A percentile compares a stretch with the other conserved stretches of the same genome.
phyloP scores from a whole-genome alignment of 1,140 invertebrate species.

The Trypoxylus dichotomus region DNA sequence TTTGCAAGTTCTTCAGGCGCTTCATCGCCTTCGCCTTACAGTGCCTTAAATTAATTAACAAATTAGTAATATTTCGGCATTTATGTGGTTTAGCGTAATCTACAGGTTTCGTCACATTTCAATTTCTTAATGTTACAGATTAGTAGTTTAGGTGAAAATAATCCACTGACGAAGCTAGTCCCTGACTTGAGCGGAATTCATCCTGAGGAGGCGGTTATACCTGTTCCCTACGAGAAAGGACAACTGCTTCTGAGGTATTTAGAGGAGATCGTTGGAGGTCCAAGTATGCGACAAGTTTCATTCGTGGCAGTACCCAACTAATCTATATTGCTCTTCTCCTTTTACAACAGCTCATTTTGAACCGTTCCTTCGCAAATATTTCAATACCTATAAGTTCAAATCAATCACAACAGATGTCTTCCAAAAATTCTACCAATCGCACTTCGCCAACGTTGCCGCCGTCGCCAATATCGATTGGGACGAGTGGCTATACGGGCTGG shows the following conservation, averaged over 20 bases:
- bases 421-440: slow-evolving; percentile 72
- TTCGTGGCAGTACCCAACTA: background rate
- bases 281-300: slow-evolving; percentile 32
- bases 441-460: slow-evolving; percentile 66
- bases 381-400: slow-evolving; percentile 76
- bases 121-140: slow-evolving; percentile 59
- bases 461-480: slow-evolving; percentile 75
- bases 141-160: slow-evolving; percentile 57
- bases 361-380: slow-evolving; percentile 71
- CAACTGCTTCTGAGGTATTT: slow-evolving; percentile 74
- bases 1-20: too few species aligned
- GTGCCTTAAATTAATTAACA: too few species aligned
- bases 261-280: background rate
- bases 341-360: slow-evolving; percentile 65
- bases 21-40: too few species aligned
- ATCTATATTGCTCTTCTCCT: background rate
- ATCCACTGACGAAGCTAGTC: background rate
- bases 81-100: too few species aligned
- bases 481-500: slow-evolving; percentile 75
- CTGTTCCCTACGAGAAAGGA: slow-evolving; percentile 92
- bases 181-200: slow-evolving; percentile 79
- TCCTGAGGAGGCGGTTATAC: slow-evolving; percentile 91
- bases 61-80: too few species aligned
- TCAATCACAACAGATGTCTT: slow-evolving; percentile 81
- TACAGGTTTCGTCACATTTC: background rate